Evolutionary conservation across 2,888 invertebrate genomes (phyloP), one percentile per base, ranked within the genome.

Genomic region (Luffia ferchaultella): DNA sequence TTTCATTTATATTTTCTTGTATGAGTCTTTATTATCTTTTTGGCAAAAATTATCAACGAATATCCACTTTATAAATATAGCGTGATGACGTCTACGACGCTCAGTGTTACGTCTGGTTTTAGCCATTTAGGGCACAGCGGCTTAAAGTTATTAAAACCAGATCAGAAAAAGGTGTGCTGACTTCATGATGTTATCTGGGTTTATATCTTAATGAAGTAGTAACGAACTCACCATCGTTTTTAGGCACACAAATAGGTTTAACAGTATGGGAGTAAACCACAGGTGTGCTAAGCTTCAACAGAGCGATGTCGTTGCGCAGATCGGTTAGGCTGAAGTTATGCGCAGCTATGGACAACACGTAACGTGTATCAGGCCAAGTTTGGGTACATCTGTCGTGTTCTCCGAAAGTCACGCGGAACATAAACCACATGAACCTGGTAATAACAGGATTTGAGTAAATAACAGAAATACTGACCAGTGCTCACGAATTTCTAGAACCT

Each of bases 341-440:
- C 0, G 89, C 87, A 20, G 91, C 85, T 49, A 92, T 88, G 58
- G 92, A 85, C 30, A 91, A 73, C 17, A 93, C 89, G 65, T 88
- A 90, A 52, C 93, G 86, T 0, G 90, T 89, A 66, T 92, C 91
- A 0, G 92, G 89, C 30, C 87, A 78, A 48, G 80, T 82, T 44
- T 86, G 86, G 54, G 86, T 86, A 68, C 94, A 95, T 44, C 93
- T 88, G 68, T 95, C 90, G 67, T 95, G 94, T 66, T 95, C 95
- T 0, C 95, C 95, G 58, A 95, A 91, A 1, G 92, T 92, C 48
- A 93, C 92, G 63, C 91, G 92, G 65, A 94, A 93, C 90, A 93
- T 89, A 74, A 93, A 94, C 93, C 93, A 94, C 91, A 93, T 92
- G 72, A 93, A 93, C 49, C 93, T 93, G 74, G 5, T 12, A 30